Evolutionary conservation across 2,113 vertebrate species (phyloP).

Genomic region (Epinephelus cyanopodus): DNA sequence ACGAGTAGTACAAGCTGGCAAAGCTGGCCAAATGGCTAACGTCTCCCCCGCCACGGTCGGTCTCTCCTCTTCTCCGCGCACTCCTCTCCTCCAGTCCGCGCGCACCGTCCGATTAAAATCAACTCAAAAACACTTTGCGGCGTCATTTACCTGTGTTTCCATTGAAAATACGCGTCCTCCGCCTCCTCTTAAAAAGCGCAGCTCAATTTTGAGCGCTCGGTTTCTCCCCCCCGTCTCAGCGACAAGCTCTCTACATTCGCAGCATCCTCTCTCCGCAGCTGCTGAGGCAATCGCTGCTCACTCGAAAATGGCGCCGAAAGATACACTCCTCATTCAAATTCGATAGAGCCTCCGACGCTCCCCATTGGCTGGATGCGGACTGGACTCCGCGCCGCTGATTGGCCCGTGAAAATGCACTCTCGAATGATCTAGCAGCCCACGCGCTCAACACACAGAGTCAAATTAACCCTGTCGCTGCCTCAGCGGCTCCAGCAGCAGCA

Average conservation of each 20-base stretch:
- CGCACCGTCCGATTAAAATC: constrained; percentile 8
- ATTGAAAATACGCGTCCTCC: constrained; percentile 26
- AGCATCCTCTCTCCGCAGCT: constrained; percentile 82
- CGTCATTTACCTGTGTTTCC: constrained; percentile 59
- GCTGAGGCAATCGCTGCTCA: constrained; percentile 88
- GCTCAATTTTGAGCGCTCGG: constrained; percentile 62
- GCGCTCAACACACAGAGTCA: constrained; percentile 49
- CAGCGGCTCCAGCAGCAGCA: constrained; percentile 14
- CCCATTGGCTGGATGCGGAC: constrained; percentile 86
- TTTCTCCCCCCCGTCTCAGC: constrained; percentile 48
- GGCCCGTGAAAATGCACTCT: constrained; percentile 84
- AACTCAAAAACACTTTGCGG: constrained; percentile 11
- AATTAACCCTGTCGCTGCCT: constrained; percentile 66
- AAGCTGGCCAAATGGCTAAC: constrained; percentile 76
- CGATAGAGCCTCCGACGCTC: constrained; percentile 89
- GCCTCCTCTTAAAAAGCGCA: constrained; percentile 48
- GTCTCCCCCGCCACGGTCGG: constrained; percentile 70
- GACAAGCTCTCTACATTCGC: constrained; percentile 58
- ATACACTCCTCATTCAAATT: constrained; percentile 97
- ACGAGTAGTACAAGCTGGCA: constrained; percentile 61
- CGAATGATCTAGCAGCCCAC: constrained; percentile 87
- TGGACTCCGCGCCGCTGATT: constrained; percentile 79
- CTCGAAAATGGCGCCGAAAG: constrained; percentile 99
- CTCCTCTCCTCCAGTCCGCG: constrained; percentile 9
- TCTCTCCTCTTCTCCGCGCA: constrained; percentile 46